A percentile compares a stretch with the other conserved stretches of the same genome.
Evolutionary conservation across 1,140 invertebrate genomes (phyloP).

Genomic region (Ceratina australensis): DNA sequence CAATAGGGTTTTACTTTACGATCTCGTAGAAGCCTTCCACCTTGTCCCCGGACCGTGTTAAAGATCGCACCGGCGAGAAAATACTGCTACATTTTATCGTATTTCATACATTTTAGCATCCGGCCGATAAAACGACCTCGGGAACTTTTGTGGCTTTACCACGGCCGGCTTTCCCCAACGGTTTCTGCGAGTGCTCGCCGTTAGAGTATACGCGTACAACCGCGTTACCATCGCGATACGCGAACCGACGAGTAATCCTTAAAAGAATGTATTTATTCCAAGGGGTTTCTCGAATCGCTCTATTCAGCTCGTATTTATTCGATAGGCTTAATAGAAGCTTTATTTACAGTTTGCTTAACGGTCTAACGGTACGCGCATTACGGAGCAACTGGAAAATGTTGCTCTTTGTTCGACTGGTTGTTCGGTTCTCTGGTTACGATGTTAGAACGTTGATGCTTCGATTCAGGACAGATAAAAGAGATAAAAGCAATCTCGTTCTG

Average conservation of each 20-base stretch:
- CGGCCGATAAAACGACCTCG: slow-evolving; percentile 29
- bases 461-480: not conserved
- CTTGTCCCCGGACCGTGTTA: slow-evolving; percentile 43
- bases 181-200: not conserved
- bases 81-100: slow-evolving; percentile 52
- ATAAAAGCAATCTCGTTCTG: not conserved
- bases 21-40: slow-evolving; percentile 59
- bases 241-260: slow-evolving; percentile 31
- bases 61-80: slow-evolving; percentile 54
- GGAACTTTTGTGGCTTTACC: slow-evolving; percentile 27
- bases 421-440: not conserved
- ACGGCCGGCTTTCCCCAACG: slow-evolving; percentile 16
- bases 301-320: slow-evolving; percentile 33
- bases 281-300: slow-evolving; percentile 29
- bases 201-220: not conserved
- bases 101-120: slow-evolving; percentile 56
- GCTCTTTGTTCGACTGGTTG: not conserved
- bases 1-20: slow-evolving; percentile 60
- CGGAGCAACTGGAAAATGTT: not conserved
- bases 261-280: slow-evolving; percentile 33
- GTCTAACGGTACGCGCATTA: slow-evolving; percentile 4
- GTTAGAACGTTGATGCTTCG: not conserved
- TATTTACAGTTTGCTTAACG: slow-evolving; percentile 26
- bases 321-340: slow-evolving; percentile 26
- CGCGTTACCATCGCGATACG: slow-evolving; percentile 1